Evolutionary conservation across 2,797 vertebrate genomes (phyloP), one percentile per base, ranked within the genome.

Genomic region (Glyptemys insculpta): DNA sequence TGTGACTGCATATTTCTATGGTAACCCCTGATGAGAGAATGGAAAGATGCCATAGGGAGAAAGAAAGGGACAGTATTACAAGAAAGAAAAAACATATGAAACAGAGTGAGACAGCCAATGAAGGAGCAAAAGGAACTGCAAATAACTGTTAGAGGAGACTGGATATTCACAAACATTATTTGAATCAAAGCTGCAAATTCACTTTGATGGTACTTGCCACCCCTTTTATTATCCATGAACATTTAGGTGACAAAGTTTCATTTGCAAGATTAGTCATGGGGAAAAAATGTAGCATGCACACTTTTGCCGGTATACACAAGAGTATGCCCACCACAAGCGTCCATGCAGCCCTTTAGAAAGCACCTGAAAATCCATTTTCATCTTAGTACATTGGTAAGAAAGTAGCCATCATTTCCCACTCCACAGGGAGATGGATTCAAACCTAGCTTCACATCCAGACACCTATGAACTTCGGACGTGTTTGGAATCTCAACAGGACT

Each of bases 1-100:
- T 95, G 85, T 94, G 86, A 53, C 82, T 91, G 27, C 1, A 0
- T 85, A 98, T 97, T 96, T 97, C 95, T 96, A 95, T 96, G 95
- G 96, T 91, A 95, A 97, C 94, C 37, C 79, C 89, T 79, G 83
- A 94, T 79, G 81, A 95, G 37, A 44, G 68, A 94, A 96, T 90
- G 86, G 86, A 97, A 96, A 21, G 25, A 4, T 92, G 91, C 83
- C 91, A 79, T 25, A 79, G 94, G 68, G 68, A 76, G 91, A 92
- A 93, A 93, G 83, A 91, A 96, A 95, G 11, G 12, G 83, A 82
- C 31, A 47, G 80, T 62, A 76, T 3, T 90, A 23, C 21, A 90
- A 87, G 86, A 93, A 92, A 85, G 65, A 95, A 97, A 96, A 74
- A 96, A 76, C 37, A 92, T 49, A 92, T 5, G 44, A 92, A 97